Conservation (phyloP, 2,797 vertebrate genomes). For the Amphiprion clarkii region DNA sequence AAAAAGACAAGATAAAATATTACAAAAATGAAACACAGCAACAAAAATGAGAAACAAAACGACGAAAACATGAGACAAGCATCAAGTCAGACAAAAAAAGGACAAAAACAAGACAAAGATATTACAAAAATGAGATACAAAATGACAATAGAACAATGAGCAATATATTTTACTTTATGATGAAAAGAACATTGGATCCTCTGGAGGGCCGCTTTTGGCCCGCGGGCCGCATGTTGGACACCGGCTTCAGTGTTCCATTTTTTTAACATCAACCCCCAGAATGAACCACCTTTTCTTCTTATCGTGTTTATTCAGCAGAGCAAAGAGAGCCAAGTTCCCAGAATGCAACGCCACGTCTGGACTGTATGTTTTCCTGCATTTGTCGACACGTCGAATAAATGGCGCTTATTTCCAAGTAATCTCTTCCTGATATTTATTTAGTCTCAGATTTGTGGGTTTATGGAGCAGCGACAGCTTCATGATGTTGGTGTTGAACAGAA, state of each 20-base stretch:
- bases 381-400: conserved; percentile 66
- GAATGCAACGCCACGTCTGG: conserved; percentile 43
- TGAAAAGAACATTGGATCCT: no score
- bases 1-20: no score
- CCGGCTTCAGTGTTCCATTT: neutral
- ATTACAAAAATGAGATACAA: no score
- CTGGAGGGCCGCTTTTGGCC: no score
- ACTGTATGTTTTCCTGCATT: conserved; percentile 53
- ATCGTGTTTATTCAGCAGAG: conserved; percentile 67
- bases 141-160: no score
- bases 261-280: neutral
- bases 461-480: neutral
- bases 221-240: no score
- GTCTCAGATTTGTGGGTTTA: neutral
- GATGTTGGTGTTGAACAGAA: neutral
- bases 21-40: no score
- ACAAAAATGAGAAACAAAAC: no score
- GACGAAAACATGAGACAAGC: no score
- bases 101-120: no score
- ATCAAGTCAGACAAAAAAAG: no score
- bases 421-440: conserved; percentile 61
- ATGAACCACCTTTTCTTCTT: conserved; percentile 27
- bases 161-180: no score
- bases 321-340: conserved; percentile 54
- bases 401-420: conserved; percentile 63